Conservation (phyloP, 2,888 invertebrate genomes). For the Mellilla xanthometata region DNA sequence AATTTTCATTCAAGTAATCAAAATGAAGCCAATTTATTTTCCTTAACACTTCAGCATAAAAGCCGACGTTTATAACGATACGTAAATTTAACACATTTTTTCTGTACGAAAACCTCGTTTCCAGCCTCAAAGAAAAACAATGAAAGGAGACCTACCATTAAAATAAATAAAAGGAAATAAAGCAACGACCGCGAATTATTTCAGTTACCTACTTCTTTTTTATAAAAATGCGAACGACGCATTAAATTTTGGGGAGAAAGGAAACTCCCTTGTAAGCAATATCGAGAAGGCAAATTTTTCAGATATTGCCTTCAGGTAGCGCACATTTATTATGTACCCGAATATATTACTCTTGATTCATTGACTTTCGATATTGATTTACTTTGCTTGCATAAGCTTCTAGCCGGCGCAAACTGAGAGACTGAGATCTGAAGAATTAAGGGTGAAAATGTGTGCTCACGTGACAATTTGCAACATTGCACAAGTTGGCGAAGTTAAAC, state of each 20-base stretch:
- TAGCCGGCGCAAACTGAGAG: constrained; percentile 58
- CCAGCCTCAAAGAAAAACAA: constrained; percentile 69
- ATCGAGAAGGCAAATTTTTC: constrained; percentile 83
- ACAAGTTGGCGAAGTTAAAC: constrained; percentile 33
- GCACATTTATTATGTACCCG: constrained; percentile 83
- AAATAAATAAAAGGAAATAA: constrained; percentile 82
- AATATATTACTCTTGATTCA: constrained; percentile 83
- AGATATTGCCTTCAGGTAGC: constrained; percentile 83
- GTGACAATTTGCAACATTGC: constrained; percentile 39
- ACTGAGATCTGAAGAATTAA: constrained; percentile 63
- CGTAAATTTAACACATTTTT: constrained; percentile 61
- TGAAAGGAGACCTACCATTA: constrained; percentile 77
- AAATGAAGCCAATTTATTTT: constrained; percentile 63
- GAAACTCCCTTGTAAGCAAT: constrained; percentile 83
- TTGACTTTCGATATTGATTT: constrained; percentile 83
- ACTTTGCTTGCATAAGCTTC: constrained; percentile 80
- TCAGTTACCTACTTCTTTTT: constrained; percentile 82
- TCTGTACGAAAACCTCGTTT: constrained; percentile 56
- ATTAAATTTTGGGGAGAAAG: constrained; percentile 83
- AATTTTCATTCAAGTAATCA: constrained; percentile 56
- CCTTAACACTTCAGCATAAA: constrained; percentile 54
- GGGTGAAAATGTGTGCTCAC: constrained; percentile 42
- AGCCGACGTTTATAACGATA: constrained; percentile 61
- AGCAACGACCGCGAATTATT: constrained; percentile 80
- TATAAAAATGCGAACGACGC: constrained; percentile 82